Percentiles rank a stretch among this genome's conserved stretches.
phyloP scores from a whole-genome alignment of 2,797 vertebrate genomes.

The Microcaecilia unicolor region DNA sequence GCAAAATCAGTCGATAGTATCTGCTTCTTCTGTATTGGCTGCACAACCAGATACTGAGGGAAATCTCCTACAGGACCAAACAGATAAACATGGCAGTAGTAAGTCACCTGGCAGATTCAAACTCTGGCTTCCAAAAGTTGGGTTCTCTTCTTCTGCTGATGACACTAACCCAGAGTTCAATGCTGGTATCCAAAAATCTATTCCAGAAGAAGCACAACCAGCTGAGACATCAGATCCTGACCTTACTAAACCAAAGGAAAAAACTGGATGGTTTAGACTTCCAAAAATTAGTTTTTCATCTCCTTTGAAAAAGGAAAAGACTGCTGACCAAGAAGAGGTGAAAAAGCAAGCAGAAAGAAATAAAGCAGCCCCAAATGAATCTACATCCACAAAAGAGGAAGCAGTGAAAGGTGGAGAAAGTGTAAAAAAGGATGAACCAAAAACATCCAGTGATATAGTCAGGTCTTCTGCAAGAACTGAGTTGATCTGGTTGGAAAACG shows the following conservation, averaged over 20 bases:
- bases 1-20: constrained; percentile 6
- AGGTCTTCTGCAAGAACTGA: constrained; percentile 67
- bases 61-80: constrained; percentile 6
- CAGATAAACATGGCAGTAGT: constrained; percentile 31
- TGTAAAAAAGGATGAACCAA: not conserved
- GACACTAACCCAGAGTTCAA: constrained; percentile 14
- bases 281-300: constrained; percentile 73
- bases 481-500: constrained; percentile 51
- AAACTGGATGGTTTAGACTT: constrained; percentile 71
- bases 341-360: constrained; percentile 36
- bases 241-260: constrained; percentile 45
- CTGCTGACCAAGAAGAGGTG: constrained; percentile 37
- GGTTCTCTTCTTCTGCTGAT: constrained; percentile 49
- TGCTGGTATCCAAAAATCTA: not conserved
- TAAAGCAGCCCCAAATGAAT: constrained; percentile 57
- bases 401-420: not conserved
- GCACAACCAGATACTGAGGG: constrained; percentile 5
- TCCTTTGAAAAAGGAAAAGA: constrained; percentile 50
- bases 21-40: constrained; percentile 3
- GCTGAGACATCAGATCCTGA: constrained; percentile 10
- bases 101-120: constrained; percentile 49
- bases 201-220: constrained; percentile 22
- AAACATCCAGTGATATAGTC: constrained; percentile 32
- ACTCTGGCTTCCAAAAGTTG: constrained; percentile 61
- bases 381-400: constrained; percentile 36